Percentiles rank a stretch among this genome's conserved stretches.
These are phyloP conservation scores for Myiozetetes cayanensis DNA, from an alignment of 2,113 vertebrate genomes.

Conservation along the genomic window DNA sequence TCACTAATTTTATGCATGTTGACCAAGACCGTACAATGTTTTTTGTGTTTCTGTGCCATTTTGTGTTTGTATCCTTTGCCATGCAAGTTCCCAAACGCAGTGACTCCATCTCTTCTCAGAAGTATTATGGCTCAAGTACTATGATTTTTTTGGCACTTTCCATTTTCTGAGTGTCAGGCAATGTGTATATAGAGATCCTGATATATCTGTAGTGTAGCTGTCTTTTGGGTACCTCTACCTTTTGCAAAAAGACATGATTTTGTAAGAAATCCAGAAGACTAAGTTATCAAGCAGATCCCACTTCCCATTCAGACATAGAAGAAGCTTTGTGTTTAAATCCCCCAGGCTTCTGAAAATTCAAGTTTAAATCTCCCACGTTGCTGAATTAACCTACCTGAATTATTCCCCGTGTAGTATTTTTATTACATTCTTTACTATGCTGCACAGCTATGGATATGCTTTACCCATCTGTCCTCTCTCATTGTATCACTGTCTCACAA, in stretches of 20 bases:
- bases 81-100: not conserved
- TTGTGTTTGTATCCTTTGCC: not conserved
- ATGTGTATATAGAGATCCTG: not conserved
- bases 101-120: not conserved
- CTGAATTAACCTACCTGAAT: not conserved
- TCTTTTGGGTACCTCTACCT: not conserved
- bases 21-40: not conserved
- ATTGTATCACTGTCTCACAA: not conserved
- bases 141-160: not conserved
- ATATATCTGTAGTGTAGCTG: not conserved
- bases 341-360: not conserved
- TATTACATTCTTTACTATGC: not conserved
- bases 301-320: not conserved
- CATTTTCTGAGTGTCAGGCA: not conserved
- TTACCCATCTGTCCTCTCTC: not conserved
- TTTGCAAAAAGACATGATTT: not conserved
- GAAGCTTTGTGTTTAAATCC: not conserved
- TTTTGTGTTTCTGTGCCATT: not conserved
- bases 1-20: rapidly evolving
- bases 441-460: not conserved
- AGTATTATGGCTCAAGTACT: not conserved
- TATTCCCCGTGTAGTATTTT: not conserved
- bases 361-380: not conserved
- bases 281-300: not conserved
- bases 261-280: not conserved